Evolutionary conservation across 2,113 vertebrate species (phyloP).

Genomic region (Urocolius indicus): DNA sequence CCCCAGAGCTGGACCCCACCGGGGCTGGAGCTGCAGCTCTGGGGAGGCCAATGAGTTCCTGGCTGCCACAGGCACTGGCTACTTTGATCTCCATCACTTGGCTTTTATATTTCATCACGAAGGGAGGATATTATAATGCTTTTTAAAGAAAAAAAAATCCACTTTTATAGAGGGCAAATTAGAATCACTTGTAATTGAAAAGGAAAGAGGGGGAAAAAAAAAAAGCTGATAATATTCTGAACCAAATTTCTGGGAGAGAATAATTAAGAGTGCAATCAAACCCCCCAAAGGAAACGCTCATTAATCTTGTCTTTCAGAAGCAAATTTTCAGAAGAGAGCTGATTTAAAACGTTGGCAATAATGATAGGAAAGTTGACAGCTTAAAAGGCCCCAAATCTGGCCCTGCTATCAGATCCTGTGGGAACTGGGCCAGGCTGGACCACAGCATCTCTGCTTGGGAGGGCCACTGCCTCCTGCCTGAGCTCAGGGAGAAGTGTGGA

Average conservation of each 20-base stretch:
- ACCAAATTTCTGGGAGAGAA: conserved; percentile 46
- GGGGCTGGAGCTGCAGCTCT: neutral
- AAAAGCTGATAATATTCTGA: conserved; percentile 41
- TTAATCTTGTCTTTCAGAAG: conserved; percentile 66
- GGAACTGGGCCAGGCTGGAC: neutral
- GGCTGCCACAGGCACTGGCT: conserved; percentile 21
- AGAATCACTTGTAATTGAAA: conserved; percentile 70
- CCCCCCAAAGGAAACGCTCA: conserved; percentile 49
- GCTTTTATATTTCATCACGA: conserved; percentile 55
- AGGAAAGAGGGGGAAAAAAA: neutral
- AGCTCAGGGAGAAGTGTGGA: neutral
- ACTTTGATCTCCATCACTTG: conserved; percentile 35
- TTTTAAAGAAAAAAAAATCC: conserved; percentile 36
- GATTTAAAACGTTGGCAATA: conserved; percentile 45
- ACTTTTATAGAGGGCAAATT: conserved; percentile 49
- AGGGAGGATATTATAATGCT: neutral
- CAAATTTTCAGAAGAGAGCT: conserved; percentile 60
- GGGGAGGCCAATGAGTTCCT: neutral
- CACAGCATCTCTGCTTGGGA: neutral
- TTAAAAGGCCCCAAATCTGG: conserved; percentile 41
- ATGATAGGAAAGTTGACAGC: conserved; percentile 52
- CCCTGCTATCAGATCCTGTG: conserved; percentile 23
- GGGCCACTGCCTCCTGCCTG: neutral
- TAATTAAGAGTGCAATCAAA: conserved; percentile 62
- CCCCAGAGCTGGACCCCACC: neutral